Evolutionary conservation across 2,888 invertebrate species (phyloP), one percentile per base, ranked within the genome.

Genomic region (Patella caerulea): DNA sequence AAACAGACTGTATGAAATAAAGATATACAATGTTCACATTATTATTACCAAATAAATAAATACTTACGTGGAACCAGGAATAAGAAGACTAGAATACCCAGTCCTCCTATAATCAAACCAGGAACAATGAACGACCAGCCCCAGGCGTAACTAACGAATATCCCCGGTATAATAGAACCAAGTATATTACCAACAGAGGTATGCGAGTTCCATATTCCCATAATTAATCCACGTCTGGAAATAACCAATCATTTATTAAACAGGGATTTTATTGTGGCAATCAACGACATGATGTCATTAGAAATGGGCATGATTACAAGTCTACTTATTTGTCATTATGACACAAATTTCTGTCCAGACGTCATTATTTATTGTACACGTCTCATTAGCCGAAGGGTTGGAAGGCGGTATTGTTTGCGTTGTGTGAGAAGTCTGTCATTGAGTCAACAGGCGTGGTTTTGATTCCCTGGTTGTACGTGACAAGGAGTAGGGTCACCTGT

Each of bases 141-240:
- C 98, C 98, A 98, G 70, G 87, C 85, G 14, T 73, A 71, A 90
- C 96, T 96, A 15, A 98, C 97, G 92, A 95, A 98, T 73, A 94
- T 92, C 0, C 96, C 96, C 0, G 98, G 97, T 86, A 98, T 95
- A n/a, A 98, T 90, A 0, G 96, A 95, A 89, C 98, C 98, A 78
- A 98, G 91, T 88, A 98, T 98, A 91, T 98, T 99, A 59, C 98
- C 98, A 14, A 98, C 94, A 0, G 97, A 97, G 0, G 98, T 98
- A 87, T 98, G 98, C 0, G 98, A 97, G 92, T 98, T 98, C 98
- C 98, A 98, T 9, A 98, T 93, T 15, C 98, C 98, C 92, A 98
- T 98, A 81, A 98, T 96, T 45, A 98, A 93, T 0, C 94, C 94
- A 87, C 91, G 87, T 86, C 91, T 92, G 86, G 45, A 87, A 83